Evolutionary conservation across 1,140 invertebrate genomes (phyloP).

Genomic region (Danaus melanippus): DNA sequence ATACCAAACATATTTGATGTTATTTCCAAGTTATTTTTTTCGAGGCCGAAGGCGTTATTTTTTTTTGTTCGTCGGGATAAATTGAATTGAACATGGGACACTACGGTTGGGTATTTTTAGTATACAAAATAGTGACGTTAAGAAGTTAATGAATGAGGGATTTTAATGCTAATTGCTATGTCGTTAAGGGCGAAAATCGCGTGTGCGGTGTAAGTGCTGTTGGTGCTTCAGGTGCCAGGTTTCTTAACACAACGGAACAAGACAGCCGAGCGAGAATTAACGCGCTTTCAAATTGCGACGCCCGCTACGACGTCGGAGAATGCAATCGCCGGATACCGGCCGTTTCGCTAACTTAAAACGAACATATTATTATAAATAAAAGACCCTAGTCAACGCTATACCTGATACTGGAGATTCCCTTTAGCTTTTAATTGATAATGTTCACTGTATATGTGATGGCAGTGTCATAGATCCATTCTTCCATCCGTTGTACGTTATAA

Average conservation of each 20-base stretch:
- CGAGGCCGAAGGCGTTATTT: constrained; percentile 30
- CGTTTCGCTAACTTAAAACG: constrained; percentile 26
- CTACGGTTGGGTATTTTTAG: constrained; percentile 17
- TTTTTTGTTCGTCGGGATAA: constrained; percentile 33
- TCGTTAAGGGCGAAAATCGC: no score
- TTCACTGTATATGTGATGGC: constrained; percentile 23
- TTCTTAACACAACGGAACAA: constrained; percentile 29
- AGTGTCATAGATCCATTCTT: constrained; percentile 20
- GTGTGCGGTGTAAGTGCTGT: constrained; percentile 3
- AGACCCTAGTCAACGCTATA: neutral
- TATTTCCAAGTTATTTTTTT: constrained; percentile 49
- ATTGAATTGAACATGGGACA: constrained; percentile 27
- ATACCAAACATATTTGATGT: constrained; percentile 67
- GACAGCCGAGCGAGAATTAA: constrained; percentile 35
- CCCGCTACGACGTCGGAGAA: constrained; percentile 20
- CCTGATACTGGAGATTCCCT: no score
- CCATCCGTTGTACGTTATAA: constrained; percentile 44
- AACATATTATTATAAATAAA: constrained; percentile 18
- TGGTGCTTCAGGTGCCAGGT: constrained; percentile 23
- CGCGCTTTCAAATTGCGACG: constrained; percentile 33
- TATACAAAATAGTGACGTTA: no score
- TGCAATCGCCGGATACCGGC: constrained; percentile 23
- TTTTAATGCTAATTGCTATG: no score
- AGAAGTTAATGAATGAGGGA: no score
- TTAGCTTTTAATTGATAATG: no score